These are phyloP conservation scores for Drosophila pseudotalamancana DNA, from an alignment of 2,888 invertebrate species.

Conservation along the genomic window DNA sequence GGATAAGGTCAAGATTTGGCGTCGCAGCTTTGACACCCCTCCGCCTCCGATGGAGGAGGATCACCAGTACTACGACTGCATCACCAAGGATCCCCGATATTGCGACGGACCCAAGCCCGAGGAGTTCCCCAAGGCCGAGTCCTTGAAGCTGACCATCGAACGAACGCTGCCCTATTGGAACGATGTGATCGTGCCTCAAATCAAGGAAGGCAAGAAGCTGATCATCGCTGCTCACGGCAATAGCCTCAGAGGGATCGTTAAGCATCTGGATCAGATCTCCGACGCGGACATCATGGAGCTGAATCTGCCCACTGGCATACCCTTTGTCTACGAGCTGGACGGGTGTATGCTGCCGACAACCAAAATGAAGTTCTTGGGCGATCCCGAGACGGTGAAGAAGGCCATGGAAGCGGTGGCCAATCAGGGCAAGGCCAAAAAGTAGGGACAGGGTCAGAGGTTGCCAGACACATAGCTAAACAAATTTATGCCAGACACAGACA, in stretches of 20 bases:
- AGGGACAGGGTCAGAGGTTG: conserved; percentile 12
- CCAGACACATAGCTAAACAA: conserved; percentile 40
- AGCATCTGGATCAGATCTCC: conserved; percentile 92
- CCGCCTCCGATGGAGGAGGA: conserved; percentile 93
- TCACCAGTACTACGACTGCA: conserved; percentile 90
- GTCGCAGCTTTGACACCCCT: conserved; percentile 92
- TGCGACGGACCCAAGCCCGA: conserved; percentile 88
- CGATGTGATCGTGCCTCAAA: conserved; percentile 89
- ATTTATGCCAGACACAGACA: conserved; percentile 37
- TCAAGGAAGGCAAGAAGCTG: conserved; percentile 91
- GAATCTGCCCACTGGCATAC: conserved; percentile 92
- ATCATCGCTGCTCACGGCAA: conserved; percentile 95
- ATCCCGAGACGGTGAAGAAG: conserved; percentile 91
- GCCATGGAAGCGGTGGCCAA: conserved; percentile 92
- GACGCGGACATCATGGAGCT: conserved; percentile 91
- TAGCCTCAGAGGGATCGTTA: conserved; percentile 93
- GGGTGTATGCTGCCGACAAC: conserved; percentile 89
- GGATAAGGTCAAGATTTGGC: conserved; percentile 93
- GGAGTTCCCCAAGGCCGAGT: conserved; percentile 93
- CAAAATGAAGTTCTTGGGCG: conserved; percentile 91
- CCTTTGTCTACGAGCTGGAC: conserved; percentile 91
- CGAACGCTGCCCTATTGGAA: conserved; percentile 96
- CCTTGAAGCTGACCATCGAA: conserved; percentile 92
- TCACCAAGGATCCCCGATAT: conserved; percentile 91
- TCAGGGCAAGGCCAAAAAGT: conserved; percentile 89